phyloP scores from a whole-genome alignment of 2,888 invertebrate species.

The Pterostichus madidus region DNA sequence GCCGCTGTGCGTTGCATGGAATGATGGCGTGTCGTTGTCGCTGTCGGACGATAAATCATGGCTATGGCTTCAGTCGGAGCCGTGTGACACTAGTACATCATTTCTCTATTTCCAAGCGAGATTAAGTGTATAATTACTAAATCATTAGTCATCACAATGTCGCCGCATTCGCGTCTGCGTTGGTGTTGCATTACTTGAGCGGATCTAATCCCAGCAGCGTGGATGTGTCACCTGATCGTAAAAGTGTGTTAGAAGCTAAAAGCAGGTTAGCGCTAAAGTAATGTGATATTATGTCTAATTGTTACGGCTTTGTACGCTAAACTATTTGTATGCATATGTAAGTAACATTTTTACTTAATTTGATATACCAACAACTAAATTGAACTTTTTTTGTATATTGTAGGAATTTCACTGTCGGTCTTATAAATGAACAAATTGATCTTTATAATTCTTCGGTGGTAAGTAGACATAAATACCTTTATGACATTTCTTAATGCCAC shows the following conservation, averaged over 20 bases:
- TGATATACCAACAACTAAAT: too few species aligned
- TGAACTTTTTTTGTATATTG: too few species aligned
- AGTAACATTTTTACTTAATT: neutral
- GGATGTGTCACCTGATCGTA: slow-evolving; percentile 10
- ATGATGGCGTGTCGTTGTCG: slow-evolving; percentile 31
- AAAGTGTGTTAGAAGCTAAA: neutral
- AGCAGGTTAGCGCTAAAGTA: neutral
- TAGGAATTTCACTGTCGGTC: too few species aligned
- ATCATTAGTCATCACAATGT: slow-evolving; percentile 61
- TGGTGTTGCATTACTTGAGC: slow-evolving; percentile 1
- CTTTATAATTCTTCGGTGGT: too few species aligned
- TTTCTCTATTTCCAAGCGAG: slow-evolving; percentile 64
- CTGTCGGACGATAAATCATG: slow-evolving; percentile 45
- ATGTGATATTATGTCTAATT: neutral
- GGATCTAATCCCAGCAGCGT: neutral
- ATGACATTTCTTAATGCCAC: too few species aligned
- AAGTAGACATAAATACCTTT: too few species aligned
- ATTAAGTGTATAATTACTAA: slow-evolving; percentile 62
- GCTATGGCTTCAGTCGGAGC: slow-evolving; percentile 23
- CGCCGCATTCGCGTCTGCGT: slow-evolving; percentile 2
- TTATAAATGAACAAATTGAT: too few species aligned
- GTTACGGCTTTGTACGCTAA: neutral
- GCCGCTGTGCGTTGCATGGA: too few species aligned
- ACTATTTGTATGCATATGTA: neutral
- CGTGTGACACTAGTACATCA: slow-evolving; percentile 60